A percentile compares a stretch with the other conserved stretches of the same genome.
Evolutionary conservation across 2,797 vertebrate species (phyloP).

Genomic region (Ateles fusciceps): DNA sequence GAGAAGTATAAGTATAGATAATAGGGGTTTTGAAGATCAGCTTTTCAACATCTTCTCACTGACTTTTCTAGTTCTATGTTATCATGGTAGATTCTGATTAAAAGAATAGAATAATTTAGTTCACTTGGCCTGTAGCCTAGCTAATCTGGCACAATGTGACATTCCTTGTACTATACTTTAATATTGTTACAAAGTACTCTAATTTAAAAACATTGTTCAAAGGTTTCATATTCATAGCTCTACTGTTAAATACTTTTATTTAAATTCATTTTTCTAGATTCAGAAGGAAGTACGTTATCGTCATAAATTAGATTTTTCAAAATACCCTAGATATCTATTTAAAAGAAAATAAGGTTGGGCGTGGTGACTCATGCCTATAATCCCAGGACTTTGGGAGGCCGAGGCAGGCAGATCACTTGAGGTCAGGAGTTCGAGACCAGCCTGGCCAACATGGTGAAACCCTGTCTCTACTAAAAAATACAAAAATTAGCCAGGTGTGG

Average conservation of each 20-base stretch:
- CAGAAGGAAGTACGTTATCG: neutral
- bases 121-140: neutral
- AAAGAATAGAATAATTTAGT: neutral
- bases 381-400: neutral
- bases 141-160: neutral
- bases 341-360: neutral
- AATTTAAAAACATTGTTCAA: slow-evolving; percentile 45
- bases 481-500: neutral
- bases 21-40: slow-evolving; percentile 19
- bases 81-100: neutral
- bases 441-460: neutral
- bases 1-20: neutral
- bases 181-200: neutral
- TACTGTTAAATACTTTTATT: neutral
- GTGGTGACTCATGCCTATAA: neutral
- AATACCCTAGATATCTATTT: neutral
- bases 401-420: neutral
- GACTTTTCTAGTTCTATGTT: neutral
- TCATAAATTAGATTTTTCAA: slow-evolving; percentile 49
- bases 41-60: neutral
- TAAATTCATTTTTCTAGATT: slow-evolving; percentile 31
- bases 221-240: slow-evolving; percentile 36
- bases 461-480: neutral
- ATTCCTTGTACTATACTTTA: neutral
- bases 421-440: neutral